Conservation (phyloP, 2,797 vertebrate species). For the Meriones psammophilus region DNA sequence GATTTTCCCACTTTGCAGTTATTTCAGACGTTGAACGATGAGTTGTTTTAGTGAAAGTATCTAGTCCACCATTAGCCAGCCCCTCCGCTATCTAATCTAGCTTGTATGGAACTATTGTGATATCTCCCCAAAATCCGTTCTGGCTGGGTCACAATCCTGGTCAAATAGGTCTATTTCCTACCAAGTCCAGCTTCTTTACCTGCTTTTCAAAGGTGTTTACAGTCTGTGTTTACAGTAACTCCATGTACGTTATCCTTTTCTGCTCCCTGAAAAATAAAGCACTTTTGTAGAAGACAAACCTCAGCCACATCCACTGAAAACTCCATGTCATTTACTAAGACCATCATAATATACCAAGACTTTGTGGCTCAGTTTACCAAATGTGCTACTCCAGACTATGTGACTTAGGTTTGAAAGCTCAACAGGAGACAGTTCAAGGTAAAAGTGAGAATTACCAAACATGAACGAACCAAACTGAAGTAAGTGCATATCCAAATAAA, state of each 20-base stretch:
- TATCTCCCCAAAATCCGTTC: not conserved
- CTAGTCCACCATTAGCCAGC: not conserved
- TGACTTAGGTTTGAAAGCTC: not conserved
- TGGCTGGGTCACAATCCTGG: not conserved
- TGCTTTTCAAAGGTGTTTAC: not conserved
- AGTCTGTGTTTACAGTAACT: not conserved
- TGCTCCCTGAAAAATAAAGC: not conserved
- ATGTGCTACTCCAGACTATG: not conserved
- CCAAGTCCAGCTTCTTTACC: not conserved
- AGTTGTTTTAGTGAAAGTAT: conserved; percentile 40
- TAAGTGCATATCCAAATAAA: not conserved
- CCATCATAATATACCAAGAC: not conserved
- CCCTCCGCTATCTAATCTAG: not conserved
- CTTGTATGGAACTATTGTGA: not conserved
- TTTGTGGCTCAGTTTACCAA: not conserved
- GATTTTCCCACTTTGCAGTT: not conserved
- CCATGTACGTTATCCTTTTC: not conserved
- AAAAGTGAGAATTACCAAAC: not conserved
- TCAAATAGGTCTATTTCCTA: not conserved
- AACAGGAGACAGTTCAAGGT: not conserved
- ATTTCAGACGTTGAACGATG: conserved; percentile 34
- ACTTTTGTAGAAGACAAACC: not conserved
- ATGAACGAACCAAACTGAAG: not conserved
- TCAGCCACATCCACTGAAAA: not conserved
- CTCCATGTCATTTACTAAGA: not conserved